Evolutionary conservation across 2,113 vertebrate genomes (phyloP).

Genomic region (Sus scrofa): T2T-Sscrofa CM000812.6:20847501-20848000

Average conservation of each 20-base stretch:
- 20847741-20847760: neutral
- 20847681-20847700: neutral
- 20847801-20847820: neutral
- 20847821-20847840: neutral
- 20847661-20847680: neutral
- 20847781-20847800: neutral
- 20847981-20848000: neutral
- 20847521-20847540: slow-evolving; percentile 92
- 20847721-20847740: neutral
- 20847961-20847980: slow-evolving; percentile 15
- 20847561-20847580: slow-evolving; percentile 91
- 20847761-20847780: neutral
- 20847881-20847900: neutral
- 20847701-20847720: neutral
- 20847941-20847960: neutral
- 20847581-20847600: slow-evolving; percentile 6
- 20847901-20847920: slow-evolving; percentile 48
- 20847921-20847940: neutral
- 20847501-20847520: slow-evolving; percentile 94
- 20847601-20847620: neutral
- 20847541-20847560: slow-evolving; percentile 93
- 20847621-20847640: neutral
- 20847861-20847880: slow-evolving; percentile 39
- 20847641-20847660: neutral
- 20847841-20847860: neutral